phyloP scores from a whole-genome alignment of 2,888 invertebrate species.

The Erpobdella octoculata region DNA sequence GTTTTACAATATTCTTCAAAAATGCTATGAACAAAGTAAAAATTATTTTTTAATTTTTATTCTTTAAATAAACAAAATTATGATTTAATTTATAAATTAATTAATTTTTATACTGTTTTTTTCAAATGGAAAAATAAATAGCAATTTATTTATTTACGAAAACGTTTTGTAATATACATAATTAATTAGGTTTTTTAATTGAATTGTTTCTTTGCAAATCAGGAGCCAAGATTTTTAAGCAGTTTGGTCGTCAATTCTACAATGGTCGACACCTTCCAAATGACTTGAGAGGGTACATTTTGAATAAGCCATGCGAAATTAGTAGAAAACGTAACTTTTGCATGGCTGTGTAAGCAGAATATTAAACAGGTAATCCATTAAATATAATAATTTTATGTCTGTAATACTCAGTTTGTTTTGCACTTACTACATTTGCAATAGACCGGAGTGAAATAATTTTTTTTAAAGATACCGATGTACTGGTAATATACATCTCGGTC shows the following conservation, averaged over 20 bases:
- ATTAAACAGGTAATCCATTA: conserved; percentile 50
- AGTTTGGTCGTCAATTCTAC: conserved; percentile 20
- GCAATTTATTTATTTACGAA: no score
- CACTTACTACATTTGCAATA: background rate
- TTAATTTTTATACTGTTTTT: background rate
- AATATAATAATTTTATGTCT: no score
- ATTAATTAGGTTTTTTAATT: no score
- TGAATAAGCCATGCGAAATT: conserved; percentile 51
- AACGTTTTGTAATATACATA: no score
- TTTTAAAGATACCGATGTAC: conserved; percentile 47
- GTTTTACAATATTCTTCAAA: no score
- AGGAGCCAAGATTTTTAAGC: conserved; percentile 16
- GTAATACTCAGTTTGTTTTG: background rate
- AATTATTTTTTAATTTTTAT: background rate
- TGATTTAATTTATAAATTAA: background rate
- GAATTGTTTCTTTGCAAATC: background rate
- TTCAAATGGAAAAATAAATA: no score
- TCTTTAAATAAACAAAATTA: background rate
- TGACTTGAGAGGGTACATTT: conserved; percentile 48
- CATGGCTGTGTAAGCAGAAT: conserved; percentile 33
- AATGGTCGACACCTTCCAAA: conserved; percentile 46
- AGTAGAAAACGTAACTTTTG: conserved; percentile 42
- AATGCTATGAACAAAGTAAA: background rate
- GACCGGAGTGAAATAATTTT: no score
- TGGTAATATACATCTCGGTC: conserved; percentile 51